Evolutionary conservation across 2,113 vertebrate genomes (phyloP).

Genomic region (Perccottus glenii): DNA sequence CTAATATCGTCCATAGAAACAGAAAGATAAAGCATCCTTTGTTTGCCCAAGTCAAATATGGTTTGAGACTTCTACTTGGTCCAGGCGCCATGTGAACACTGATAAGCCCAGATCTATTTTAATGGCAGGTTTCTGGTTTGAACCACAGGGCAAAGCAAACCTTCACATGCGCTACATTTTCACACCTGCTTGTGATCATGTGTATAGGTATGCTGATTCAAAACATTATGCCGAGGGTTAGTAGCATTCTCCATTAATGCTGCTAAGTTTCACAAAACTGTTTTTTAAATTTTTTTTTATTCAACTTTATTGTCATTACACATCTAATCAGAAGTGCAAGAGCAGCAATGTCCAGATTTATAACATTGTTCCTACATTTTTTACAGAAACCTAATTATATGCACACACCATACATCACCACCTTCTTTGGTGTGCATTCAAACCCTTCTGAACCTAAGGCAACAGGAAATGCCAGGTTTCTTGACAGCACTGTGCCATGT

Average conservation of each 20-base stretch:
- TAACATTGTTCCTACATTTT: not conserved
- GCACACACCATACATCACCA: not conserved
- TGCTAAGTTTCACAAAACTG: no score
- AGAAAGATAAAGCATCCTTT: no score
- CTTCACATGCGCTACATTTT: not conserved
- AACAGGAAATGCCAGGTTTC: slow-evolving; percentile 33
- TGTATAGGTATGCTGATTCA: no score
- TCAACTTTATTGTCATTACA: no score
- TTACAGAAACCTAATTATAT: not conserved
- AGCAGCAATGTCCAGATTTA: no score
- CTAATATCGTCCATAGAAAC: not conserved
- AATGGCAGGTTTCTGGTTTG: slow-evolving; percentile 15
- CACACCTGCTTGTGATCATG: not conserved
- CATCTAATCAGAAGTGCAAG: no score
- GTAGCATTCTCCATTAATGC: no score
- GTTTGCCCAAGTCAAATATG: slow-evolving; percentile 11
- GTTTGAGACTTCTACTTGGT: slow-evolving; percentile 8
- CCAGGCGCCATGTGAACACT: slow-evolving; percentile 35
- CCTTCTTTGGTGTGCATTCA: not conserved
- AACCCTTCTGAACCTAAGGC: slow-evolving; percentile 25
- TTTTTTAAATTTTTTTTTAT: not conserved
- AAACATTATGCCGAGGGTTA: no score
- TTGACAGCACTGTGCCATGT: slow-evolving; percentile 21
- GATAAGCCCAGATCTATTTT: slow-evolving; percentile 35
- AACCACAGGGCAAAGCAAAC: not conserved